Percentiles rank a stretch among this genome's conserved stretches.
These are phyloP conservation scores for Chrysopilus asiliformis DNA, from an alignment of 2,888 invertebrate genomes.

Conservation along the genomic window DNA sequence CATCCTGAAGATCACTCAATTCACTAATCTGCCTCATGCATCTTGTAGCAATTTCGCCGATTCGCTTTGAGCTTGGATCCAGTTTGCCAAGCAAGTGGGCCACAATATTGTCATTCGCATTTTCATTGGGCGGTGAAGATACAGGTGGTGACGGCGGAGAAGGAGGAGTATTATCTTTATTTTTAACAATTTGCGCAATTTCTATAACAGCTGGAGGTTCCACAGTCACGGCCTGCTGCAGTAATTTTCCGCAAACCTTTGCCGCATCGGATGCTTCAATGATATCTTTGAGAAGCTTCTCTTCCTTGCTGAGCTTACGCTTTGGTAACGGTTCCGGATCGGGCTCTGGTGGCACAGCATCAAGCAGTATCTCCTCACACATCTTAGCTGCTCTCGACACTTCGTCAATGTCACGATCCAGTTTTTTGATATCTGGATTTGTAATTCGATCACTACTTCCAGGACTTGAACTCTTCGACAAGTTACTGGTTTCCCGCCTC, in stretches of 20 bases:
- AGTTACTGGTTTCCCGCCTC: constrained; percentile 22
- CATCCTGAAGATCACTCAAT: constrained; percentile 25
- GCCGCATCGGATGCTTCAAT: constrained; percentile 33
- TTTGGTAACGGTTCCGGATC: constrained; percentile 9
- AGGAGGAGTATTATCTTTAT: neutral
- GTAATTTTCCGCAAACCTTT: constrained; percentile 31
- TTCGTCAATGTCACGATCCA: constrained; percentile 33
- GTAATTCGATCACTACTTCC: neutral
- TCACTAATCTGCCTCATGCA: constrained; percentile 34
- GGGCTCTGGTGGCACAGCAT: constrained; percentile 26
- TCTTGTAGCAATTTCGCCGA: constrained; percentile 40
- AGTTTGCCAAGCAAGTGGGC: constrained; percentile 34
- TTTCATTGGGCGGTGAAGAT: neutral
- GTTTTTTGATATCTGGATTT: constrained; percentile 2
- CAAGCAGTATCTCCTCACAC: constrained; percentile 38
- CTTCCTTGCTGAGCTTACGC: constrained; percentile 28
- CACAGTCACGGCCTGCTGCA: constrained; percentile 29
- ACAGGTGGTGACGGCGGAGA: neutral
- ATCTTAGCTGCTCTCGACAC: constrained; percentile 38
- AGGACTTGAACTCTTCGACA: neutral
- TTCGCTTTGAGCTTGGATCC: constrained; percentile 39
- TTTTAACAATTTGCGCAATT: constrained; percentile 5
- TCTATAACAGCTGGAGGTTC: constrained; percentile 26
- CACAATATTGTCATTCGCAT: constrained; percentile 4
- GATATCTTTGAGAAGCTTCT: constrained; percentile 30